Conservation (phyloP, 2,888 invertebrate genomes). For the Gastrophysa polygoni region DNA sequence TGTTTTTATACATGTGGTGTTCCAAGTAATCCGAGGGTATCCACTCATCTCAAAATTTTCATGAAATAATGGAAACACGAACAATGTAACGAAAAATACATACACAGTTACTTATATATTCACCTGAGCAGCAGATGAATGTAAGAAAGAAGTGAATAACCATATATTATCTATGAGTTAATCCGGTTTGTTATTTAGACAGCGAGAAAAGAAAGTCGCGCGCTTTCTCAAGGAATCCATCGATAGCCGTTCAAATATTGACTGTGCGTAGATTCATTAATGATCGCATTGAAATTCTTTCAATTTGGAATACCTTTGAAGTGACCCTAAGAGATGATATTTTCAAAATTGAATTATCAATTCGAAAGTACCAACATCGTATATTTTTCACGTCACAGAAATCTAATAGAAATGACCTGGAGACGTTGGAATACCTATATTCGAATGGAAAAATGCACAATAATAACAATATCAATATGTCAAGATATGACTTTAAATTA, state of each 20-base stretch:
- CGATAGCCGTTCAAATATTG: neutral
- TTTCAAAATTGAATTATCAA: neutral
- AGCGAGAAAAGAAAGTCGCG: neutral
- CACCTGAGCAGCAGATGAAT: neutral
- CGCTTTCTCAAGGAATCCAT: neutral
- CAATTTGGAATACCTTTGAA: neutral
- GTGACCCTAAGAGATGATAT: conserved; percentile 8
- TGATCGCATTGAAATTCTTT: neutral
- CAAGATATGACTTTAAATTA: no score
- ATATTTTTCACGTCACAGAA: no score
- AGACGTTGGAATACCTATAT: no score
- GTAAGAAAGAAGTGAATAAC: neutral
- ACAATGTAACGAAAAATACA: no score
- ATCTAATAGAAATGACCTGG: no score
- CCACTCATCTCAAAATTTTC: no score
- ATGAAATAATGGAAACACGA: no score
- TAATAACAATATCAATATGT: no score
- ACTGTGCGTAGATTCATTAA: neutral
- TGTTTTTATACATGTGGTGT: no score
- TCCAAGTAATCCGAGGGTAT: no score
- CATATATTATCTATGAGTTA: neutral
- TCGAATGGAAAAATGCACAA: no score
- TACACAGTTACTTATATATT: no score
- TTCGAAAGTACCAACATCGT: neutral
- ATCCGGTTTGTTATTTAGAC: neutral